Conservation (phyloP, 2,888 invertebrate genomes). For the Drosophila niveifrons region DNA sequence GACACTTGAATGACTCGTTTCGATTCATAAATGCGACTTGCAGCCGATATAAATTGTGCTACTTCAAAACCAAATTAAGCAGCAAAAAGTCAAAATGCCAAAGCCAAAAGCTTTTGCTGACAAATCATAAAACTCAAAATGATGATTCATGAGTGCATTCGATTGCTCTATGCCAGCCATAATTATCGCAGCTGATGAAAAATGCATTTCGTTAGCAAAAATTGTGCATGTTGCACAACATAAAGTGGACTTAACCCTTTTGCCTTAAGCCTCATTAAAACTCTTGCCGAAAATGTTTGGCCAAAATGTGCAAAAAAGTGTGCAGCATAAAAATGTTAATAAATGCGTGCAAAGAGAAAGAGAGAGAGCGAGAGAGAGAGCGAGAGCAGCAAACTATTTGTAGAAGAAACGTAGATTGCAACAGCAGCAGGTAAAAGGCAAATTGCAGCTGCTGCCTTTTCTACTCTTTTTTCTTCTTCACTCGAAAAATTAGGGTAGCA, state of each 20-base stretch:
- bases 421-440: constrained; percentile 8
- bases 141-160: constrained; percentile 10
- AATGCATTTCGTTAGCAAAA: constrained; percentile 45
- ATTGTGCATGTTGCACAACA: too few relatives aligned
- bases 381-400: constrained; percentile 3
- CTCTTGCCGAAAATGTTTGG: constrained; percentile 54
- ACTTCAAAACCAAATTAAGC: constrained; percentile 5
- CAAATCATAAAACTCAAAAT: not conserved
- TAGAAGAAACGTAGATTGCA: constrained; percentile 13
- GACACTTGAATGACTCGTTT: constrained; percentile 35
- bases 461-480: too few relatives aligned
- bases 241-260: too few relatives aligned
- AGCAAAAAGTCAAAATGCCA: not conserved
- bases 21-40: constrained; percentile 16
- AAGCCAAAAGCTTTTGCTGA: not conserved
- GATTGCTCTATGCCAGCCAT: not conserved
- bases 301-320: constrained; percentile 57
- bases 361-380: not conserved
- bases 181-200: constrained; percentile 34
- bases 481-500: constrained; percentile 14
- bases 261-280: constrained; percentile 66
- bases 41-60: not conserved
- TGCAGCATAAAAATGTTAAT: constrained; percentile 70
- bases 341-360: constrained; percentile 54
- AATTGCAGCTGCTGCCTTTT: constrained; percentile 25